Conservation (phyloP, 2,113 vertebrate genomes). For the Channa argus region DNA sequence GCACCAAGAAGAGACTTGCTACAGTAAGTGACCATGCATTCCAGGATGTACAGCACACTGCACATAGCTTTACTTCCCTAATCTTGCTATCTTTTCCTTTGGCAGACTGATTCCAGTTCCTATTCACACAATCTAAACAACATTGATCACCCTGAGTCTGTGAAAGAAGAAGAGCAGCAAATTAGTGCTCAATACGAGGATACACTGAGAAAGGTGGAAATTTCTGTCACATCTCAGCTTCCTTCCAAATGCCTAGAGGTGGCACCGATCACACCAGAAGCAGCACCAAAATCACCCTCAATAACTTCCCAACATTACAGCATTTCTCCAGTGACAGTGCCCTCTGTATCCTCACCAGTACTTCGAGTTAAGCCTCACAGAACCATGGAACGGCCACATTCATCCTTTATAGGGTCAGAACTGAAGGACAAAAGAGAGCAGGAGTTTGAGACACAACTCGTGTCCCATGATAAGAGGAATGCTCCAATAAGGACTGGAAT, state of each 20-base stretch:
- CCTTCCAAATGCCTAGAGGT: conserved; percentile 22
- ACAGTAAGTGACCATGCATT: conserved; percentile 77
- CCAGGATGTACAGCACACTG: background rate
- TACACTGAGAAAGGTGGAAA: background rate
- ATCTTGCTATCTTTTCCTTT: background rate
- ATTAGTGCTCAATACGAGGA: conserved; percentile 46
- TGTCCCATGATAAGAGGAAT: conserved; percentile 45
- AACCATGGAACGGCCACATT: conserved; percentile 41
- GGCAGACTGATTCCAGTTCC: conserved; percentile 49
- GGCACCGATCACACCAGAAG: background rate
- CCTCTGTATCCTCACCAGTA: conserved; percentile 24
- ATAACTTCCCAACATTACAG: conserved; percentile 29
- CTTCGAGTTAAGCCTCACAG: conserved; percentile 55
- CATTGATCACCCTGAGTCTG: conserved; percentile 78
- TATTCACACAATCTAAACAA: conserved; percentile 81
- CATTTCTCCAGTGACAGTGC: background rate
- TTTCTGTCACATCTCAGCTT: conserved; percentile 18
- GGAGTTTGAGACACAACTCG: conserved; percentile 22
- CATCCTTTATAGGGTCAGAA: conserved; percentile 57
- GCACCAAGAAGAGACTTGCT: conserved; percentile 82
- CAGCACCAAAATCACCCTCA: conserved; percentile 4
- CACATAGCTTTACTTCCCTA: background rate
- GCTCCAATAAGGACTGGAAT: conserved; percentile 16
- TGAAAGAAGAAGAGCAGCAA: conserved; percentile 73
- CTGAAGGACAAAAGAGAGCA: conserved; percentile 33